A percentile compares a stretch with the other conserved stretches of the same genome.
These are phyloP conservation scores for Biston betularia DNA, from an alignment of 2,888 invertebrate species.

Conservation along the genomic window DNA sequence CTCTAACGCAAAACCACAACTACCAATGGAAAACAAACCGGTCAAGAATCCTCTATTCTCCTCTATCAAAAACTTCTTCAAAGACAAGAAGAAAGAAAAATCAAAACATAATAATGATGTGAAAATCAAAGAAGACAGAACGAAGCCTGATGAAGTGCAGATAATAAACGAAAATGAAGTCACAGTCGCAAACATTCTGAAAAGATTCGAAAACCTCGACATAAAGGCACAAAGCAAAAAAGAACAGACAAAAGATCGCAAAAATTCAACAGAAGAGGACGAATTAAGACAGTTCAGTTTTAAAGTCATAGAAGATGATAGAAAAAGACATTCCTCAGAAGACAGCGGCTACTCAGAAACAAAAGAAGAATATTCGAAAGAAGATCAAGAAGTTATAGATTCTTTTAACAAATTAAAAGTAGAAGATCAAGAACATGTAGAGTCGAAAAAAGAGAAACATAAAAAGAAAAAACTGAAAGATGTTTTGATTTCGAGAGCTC, in stretches of 20 bases:
- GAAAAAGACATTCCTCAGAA: slow-evolving; percentile 63
- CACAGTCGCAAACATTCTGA: slow-evolving; percentile 31
- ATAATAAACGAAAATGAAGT: neutral
- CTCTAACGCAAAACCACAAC: slow-evolving; percentile 50
- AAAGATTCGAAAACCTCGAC: slow-evolving; percentile 37
- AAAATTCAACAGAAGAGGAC: slow-evolving; percentile 50
- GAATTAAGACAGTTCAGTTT: slow-evolving; percentile 64
- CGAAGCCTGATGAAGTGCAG: slow-evolving; percentile 8
- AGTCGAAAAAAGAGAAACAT: slow-evolving; percentile 43
- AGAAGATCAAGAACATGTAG: slow-evolving; percentile 50
- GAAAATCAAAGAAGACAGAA: slow-evolving; percentile 2
- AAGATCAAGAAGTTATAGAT: slow-evolving; percentile 46
- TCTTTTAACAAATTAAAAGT: slow-evolving; percentile 51
- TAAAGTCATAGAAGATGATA: slow-evolving; percentile 62
- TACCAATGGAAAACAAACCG: slow-evolving; percentile 68
- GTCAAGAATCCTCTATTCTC: slow-evolving; percentile 50
- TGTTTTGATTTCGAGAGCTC: slow-evolving; percentile 24
- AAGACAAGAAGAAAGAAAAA: slow-evolving; percentile 53
- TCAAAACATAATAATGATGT: slow-evolving; percentile 36
- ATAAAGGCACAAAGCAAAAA: slow-evolving; percentile 30
- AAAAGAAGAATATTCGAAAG: slow-evolving; percentile 41
- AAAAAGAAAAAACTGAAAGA: slow-evolving; percentile 39
- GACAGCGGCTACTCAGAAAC: slow-evolving; percentile 73
- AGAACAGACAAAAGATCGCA: slow-evolving; percentile 27
- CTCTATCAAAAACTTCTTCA: slow-evolving; percentile 43